Base-by-base conservation (phyloP, 2,888 invertebrate species). In the Creontiades dilutus region DNA sequence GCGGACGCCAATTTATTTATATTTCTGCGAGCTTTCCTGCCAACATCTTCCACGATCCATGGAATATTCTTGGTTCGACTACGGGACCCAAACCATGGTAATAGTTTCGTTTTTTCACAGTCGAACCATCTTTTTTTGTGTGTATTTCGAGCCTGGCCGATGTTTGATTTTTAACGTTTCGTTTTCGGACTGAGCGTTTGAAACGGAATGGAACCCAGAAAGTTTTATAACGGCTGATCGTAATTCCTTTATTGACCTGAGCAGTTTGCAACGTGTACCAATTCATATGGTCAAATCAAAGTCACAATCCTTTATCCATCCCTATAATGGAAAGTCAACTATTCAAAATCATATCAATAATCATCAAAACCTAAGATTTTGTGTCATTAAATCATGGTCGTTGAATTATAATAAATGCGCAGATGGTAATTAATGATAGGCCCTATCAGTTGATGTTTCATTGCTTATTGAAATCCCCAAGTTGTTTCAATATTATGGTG, bases 31-130 rank as follows among this genome's bases (percentile, higher is more conserved):
- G 19, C 68, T 61, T 61, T n/a, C 61, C 61, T 68, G 68, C 68
- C 68, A 23, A 68, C 68, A 68, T 23, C 68, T 68, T 68, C 23
- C 68, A 27, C 68, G 27, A n/a, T 7, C 75, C 75, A 78, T 78
- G 78, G 78, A 78, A 2, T 78, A 78, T 19, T 78, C n/a, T 19
- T 78, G 78, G 78, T 78, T n/a, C 47, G 78, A 78, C 47, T 78
- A 78, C 47, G 78, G 78, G 14, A 19, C 46, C 16, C 78, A 78
- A 78, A 28, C 37, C 46, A 46, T 78, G 78, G 78, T 78, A 78
- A 78, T 37, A 1, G 5, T 7, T 7, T 57, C 0, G 7, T 57
- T 57, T 57, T 5, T n/a, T 16, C 14, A n/a, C n/a, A 16, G 2
- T 37, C 37, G 37, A 37, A 37, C 37, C 37, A 37, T 4, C n/a